Percentiles rank a stretch among this genome's conserved stretches.
Conservation (phyloP, 2,888 invertebrate species). For the Polia nebulosa region DNA sequence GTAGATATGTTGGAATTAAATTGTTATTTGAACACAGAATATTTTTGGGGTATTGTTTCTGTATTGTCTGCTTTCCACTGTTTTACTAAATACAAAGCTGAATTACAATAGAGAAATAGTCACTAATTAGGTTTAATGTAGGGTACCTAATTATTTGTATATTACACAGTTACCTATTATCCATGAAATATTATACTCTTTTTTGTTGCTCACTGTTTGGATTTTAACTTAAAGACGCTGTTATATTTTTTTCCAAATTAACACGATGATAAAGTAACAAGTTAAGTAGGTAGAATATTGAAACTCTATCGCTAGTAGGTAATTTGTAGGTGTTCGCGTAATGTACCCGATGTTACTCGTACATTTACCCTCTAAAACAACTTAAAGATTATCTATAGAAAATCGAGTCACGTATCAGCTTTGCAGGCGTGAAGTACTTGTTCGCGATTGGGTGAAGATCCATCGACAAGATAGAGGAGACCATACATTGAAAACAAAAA, state of each 20-base stretch:
- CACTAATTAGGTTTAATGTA: neutral
- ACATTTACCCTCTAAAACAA: conserved; percentile 69
- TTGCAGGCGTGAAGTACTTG: conserved; percentile 79
- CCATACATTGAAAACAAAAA: conserved; percentile 70
- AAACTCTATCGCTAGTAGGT: conserved; percentile 23
- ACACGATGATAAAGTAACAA: conserved; percentile 5
- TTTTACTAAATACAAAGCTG: neutral
- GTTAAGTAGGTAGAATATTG: conserved; percentile 18
- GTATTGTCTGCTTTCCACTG: conserved; percentile 2
- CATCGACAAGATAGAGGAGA: conserved; percentile 72
- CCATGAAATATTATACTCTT: neutral
- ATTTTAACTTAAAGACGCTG: neutral
- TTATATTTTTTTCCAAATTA: conserved; percentile 9
- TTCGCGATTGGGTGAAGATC: conserved; percentile 83
- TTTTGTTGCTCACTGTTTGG: neutral
- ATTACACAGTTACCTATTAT: neutral
- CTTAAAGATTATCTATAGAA: conserved; percentile 72
- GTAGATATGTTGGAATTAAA: conserved; percentile 45
- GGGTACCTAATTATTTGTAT: neutral
- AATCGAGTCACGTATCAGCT: conserved; percentile 82
- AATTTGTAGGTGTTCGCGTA: conserved; percentile 56
- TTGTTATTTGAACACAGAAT: conserved; percentile 49
- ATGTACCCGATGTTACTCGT: conserved; percentile 50
- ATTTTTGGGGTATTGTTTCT: conserved; percentile 14
- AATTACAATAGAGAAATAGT: neutral